A percentile compares a stretch with the other conserved stretches of the same genome.
Conservation (phyloP, 1,140 invertebrate species). For the Chlorops oryzae region DNA sequence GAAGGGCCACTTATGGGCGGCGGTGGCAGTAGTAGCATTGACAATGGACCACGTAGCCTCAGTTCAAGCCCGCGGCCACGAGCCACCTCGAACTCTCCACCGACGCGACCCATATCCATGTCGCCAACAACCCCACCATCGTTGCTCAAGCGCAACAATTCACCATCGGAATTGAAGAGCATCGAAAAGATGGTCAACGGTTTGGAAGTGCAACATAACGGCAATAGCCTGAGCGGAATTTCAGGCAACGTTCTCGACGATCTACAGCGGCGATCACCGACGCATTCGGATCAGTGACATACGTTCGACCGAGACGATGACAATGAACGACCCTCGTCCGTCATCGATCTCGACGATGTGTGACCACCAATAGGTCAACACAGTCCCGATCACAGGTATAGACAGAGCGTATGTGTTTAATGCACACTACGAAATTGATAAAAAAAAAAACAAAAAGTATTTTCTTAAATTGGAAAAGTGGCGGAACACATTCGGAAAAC, state of each 20-base stretch:
- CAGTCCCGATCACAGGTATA: too few species aligned
- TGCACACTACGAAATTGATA: too few species aligned
- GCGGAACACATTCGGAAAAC: too few species aligned
- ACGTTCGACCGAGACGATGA: constrained; percentile 40
- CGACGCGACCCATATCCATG: constrained; percentile 49
- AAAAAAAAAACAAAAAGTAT: too few species aligned
- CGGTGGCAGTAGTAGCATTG: constrained; percentile 19
- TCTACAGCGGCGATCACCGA: constrained; percentile 12
- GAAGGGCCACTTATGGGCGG: constrained; percentile 17
- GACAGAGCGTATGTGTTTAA: neutral
- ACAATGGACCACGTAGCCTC: constrained; percentile 54
- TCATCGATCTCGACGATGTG: constrained; percentile 45
- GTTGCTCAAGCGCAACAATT: constrained; percentile 47
- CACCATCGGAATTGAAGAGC: constrained; percentile 74
- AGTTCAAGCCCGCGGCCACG: constrained; percentile 61
- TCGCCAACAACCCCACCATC: constrained; percentile 51
- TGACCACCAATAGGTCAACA: constrained; percentile 41
- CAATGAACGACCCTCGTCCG: constrained; percentile 38
- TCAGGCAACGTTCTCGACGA: constrained; percentile 4
- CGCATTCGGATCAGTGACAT: constrained; percentile 40
- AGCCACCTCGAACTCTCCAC: constrained; percentile 55
- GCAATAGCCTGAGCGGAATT: constrained; percentile 11
- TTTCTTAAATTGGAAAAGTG: too few species aligned
- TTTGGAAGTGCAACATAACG: constrained; percentile 65
- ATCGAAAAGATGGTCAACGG: constrained; percentile 97